phyloP scores from a whole-genome alignment of 2,797 vertebrate genomes.

The Gila robusta region DNA sequence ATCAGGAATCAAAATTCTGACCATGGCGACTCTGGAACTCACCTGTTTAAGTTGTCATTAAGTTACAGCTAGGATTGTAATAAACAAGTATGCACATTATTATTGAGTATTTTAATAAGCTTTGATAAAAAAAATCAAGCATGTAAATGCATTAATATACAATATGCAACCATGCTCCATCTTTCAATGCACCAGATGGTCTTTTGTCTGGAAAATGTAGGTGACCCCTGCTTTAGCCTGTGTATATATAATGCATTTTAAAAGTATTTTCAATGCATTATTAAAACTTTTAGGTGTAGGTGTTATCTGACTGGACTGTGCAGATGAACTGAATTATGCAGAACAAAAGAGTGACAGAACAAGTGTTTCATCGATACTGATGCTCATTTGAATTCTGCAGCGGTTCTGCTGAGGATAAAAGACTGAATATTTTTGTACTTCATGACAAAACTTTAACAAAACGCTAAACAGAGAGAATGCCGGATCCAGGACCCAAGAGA shows the following conservation, averaged over 20 bases:
- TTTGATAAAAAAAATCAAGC: neutral
- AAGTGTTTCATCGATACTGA: slow-evolving; percentile 1
- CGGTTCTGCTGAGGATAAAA: slow-evolving; percentile 38
- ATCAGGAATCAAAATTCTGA: neutral
- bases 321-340: slow-evolving; percentile 21
- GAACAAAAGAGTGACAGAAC: neutral
- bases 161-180: neutral
- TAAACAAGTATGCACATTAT: neutral
- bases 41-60: neutral
- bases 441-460: slow-evolving; percentile 44
- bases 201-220: neutral
- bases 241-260: slow-evolving; percentile 13
- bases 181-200: neutral
- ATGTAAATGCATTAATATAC: neutral
- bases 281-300: neutral
- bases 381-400: slow-evolving; percentile 31
- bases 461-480: slow-evolving; percentile 30
- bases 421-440: slow-evolving; percentile 32
- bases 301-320: neutral
- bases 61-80: neutral
- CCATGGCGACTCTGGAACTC: no score
- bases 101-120: neutral
- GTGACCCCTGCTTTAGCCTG: neutral
- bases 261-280: slow-evolving; percentile 3
- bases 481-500: slow-evolving; percentile 37